Conservation (phyloP, 2,797 vertebrate species). For the Mormyrus proboscirostris region DNA sequence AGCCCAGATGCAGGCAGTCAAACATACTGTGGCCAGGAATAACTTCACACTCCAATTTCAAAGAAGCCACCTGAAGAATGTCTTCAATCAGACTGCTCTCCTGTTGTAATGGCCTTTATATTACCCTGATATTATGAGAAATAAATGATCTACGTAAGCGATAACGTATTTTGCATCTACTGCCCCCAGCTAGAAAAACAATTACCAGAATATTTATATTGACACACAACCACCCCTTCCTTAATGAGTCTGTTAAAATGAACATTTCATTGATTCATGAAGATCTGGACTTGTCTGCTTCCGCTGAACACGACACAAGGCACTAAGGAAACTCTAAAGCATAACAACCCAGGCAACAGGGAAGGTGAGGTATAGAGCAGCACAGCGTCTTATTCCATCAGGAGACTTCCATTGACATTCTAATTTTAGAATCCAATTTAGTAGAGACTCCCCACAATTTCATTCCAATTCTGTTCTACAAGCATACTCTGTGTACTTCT, state of each 20-base stretch:
- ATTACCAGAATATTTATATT: conserved; percentile 67
- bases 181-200: conserved; percentile 60
- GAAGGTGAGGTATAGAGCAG: neutral
- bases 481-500: conserved; percentile 12
- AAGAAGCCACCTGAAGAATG: conserved; percentile 17
- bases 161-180: conserved; percentile 37
- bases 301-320: conserved; percentile 23
- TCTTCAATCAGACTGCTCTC: conserved; percentile 44
- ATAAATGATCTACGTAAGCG: conserved; percentile 52
- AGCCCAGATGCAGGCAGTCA: neutral
- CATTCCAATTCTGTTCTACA: conserved; percentile 31
- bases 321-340: conserved; percentile 24
- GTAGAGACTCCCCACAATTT: neutral
- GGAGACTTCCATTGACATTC: neutral
- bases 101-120: conserved; percentile 45
- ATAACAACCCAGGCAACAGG: conserved; percentile 10
- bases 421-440: conserved; percentile 2
- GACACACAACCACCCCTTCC: conserved; percentile 50
- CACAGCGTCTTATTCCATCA: conserved; percentile 1
- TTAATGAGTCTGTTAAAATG: conserved; percentile 63
- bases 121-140: conserved; percentile 49
- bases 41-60: conserved; percentile 22
- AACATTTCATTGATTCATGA: conserved; percentile 48
- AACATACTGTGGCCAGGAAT: neutral
- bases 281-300: conserved; percentile 35